Evolutionary conservation across 2,797 vertebrate species (phyloP), one percentile per base, ranked within the genome.

Genomic region (Xenops minutus): DNA sequence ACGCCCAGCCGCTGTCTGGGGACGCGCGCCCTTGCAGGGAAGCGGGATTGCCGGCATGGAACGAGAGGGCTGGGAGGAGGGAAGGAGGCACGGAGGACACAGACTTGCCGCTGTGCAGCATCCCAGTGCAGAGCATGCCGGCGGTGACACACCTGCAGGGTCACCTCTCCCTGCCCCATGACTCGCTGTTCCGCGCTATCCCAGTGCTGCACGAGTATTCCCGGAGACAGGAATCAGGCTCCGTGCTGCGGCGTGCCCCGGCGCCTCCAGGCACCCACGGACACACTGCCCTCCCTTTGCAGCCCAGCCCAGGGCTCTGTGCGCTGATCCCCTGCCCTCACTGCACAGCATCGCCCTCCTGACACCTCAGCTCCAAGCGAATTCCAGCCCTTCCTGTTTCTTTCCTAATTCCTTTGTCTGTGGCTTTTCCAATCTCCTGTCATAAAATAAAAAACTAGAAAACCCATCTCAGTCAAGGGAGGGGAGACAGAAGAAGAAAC

Each of bases 161-260:
- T 30, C 48, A 29, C 19, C 30, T 51, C 27, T 14, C 18, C 48
- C 19, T 17, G 43, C 24, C 58, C 10, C 9, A 2, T 32, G 36
- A 12, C 12, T 9, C 2, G 1, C 20, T 10, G 30, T 20, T 48
- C 1, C 0, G 7, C 2, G 17, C 37, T 24, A 5, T 64, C 41
- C 62, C 8, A 52, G 48, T 52, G 21, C 32, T 32, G 9, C 34
- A 24, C 8, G 15, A 32, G 29, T 14, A 6, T 54, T 41, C 15
- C 62, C 19, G 23, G 5, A 6, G 4, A 3, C 22, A 12, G 27
- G 5, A 5, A 3, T 5, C 22, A 12, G 18, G 56, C 9, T 52
- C 37, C 22, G 49, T 4, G 59, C 22, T 44, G 52, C 12, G 4
- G 13, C 5, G 43, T 13, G 14, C n/a, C 36, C 17, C 5, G 13